Conservation (phyloP, 2,888 invertebrate genomes). For the Lagria hirta region DNA sequence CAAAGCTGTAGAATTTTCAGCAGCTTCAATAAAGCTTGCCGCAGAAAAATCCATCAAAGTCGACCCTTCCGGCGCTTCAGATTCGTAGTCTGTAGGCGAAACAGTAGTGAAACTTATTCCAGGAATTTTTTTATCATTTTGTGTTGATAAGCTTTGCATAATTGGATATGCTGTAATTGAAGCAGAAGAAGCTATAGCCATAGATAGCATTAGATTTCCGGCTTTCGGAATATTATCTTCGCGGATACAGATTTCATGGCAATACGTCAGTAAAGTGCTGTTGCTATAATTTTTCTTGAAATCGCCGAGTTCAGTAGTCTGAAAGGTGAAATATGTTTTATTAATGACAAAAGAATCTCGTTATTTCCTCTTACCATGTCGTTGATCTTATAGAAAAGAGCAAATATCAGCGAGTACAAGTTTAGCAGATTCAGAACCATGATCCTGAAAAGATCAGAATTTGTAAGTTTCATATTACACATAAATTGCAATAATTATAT, state of each 20-base stretch:
- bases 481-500: too few relatives aligned
- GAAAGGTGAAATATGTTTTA: constrained; percentile 22
- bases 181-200: constrained; percentile 29
- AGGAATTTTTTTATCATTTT: constrained; percentile 5
- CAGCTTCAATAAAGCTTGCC: too few relatives aligned
- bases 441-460: constrained; percentile 83
- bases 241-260: constrained; percentile 24
- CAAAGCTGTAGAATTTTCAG: constrained; percentile 5
- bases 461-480: too few relatives aligned
- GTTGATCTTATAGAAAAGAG: constrained; percentile 84
- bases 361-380: constrained; percentile 63
- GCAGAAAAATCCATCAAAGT: constrained; percentile 1
- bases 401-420: constrained; percentile 91
- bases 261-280: constrained; percentile 7
- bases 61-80: too few relatives aligned
- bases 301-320: constrained; percentile 58
- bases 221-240: constrained; percentile 25
- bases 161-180: constrained; percentile 29
- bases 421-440: constrained; percentile 93
- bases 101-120: constrained; percentile 4
- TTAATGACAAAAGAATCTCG: neutral
- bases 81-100: constrained; percentile 1
- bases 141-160: constrained; percentile 13
- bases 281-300: constrained; percentile 51
- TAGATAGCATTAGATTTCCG: constrained; percentile 37